A percentile compares a stretch with the other conserved stretches of the same genome.
Conservation (phyloP, 2,113 vertebrate genomes). For the Pristiophorus japonicus region DNA sequence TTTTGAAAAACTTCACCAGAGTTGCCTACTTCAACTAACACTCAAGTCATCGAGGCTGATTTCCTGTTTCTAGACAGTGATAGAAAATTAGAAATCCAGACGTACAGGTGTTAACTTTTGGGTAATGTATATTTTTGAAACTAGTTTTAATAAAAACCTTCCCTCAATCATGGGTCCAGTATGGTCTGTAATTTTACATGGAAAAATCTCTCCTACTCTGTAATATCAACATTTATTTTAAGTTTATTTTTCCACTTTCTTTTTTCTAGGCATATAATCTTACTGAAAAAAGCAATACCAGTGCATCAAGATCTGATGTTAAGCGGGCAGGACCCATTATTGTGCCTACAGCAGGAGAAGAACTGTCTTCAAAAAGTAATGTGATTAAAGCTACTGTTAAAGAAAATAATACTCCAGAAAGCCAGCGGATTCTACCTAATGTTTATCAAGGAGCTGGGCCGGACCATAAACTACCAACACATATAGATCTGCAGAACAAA, state of each 20-base stretch:
- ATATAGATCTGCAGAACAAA: slow-evolving; percentile 63
- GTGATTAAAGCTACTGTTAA: slow-evolving; percentile 41
- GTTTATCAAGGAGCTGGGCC: slow-evolving; percentile 46
- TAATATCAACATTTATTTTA: not conserved
- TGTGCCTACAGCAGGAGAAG: slow-evolving; percentile 74
- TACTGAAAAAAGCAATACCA: not conserved
- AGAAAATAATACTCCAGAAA: slow-evolving; percentile 43
- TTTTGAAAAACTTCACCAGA: not conserved
- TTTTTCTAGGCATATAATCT: slow-evolving; percentile 33
- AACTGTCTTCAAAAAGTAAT: slow-evolving; percentile 47
- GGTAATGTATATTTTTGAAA: not conserved
- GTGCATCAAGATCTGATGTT: not conserved
- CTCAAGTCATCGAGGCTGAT: not conserved
- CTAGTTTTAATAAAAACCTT: not conserved
- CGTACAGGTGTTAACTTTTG: not conserved
- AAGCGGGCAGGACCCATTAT: slow-evolving; percentile 61
- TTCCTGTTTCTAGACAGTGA: not conserved
- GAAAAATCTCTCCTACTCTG: not conserved
- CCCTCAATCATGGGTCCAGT: not conserved
- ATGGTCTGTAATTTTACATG: not conserved
- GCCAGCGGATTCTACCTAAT: slow-evolving; percentile 30
- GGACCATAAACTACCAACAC: slow-evolving; percentile 51
- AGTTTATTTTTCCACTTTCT: not conserved
- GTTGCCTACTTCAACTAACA: not conserved
- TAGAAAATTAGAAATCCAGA: not conserved